These are phyloP conservation scores for Apocheima hispidaria DNA, from an alignment of 2,888 invertebrate genomes.

Conservation along the genomic window DNA sequence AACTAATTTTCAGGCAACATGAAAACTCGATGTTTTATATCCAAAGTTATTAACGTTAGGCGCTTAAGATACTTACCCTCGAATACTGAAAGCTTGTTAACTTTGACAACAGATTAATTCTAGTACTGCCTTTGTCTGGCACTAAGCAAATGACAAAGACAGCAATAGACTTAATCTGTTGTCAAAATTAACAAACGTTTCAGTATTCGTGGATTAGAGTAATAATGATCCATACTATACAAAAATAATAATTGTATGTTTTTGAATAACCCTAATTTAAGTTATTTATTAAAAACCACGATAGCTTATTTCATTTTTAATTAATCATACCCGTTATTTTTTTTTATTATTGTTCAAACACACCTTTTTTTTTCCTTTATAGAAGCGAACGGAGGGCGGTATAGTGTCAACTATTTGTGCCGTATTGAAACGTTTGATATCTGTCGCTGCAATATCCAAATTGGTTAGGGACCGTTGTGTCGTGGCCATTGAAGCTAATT, in stretches of 20 bases:
- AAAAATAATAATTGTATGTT: neutral
- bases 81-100: too few relatives aligned
- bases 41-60: neutral
- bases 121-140: too few relatives aligned
- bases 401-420: neutral
- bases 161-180: too few relatives aligned
- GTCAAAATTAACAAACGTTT: too few relatives aligned
- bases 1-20: neutral
- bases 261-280: neutral
- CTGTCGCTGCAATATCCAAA: slow-evolving; percentile 48
- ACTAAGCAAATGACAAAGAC: too few relatives aligned
- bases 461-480: slow-evolving; percentile 62
- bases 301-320: neutral
- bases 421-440: slow-evolving; percentile 1
- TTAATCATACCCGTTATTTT: neutral
- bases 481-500: slow-evolving; percentile 81
- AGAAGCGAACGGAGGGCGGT: neutral
- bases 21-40: neutral
- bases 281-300: neutral
- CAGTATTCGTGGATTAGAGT: too few relatives aligned
- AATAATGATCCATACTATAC: too few relatives aligned
- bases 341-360: slow-evolving; percentile 1
- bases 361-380: neutral
- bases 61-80: too few relatives aligned
- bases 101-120: too few relatives aligned